Percentiles rank a stretch among this genome's conserved stretches.
phyloP scores from a whole-genome alignment of 1,140 invertebrate genomes.

The Penaeus indicus region DNA sequence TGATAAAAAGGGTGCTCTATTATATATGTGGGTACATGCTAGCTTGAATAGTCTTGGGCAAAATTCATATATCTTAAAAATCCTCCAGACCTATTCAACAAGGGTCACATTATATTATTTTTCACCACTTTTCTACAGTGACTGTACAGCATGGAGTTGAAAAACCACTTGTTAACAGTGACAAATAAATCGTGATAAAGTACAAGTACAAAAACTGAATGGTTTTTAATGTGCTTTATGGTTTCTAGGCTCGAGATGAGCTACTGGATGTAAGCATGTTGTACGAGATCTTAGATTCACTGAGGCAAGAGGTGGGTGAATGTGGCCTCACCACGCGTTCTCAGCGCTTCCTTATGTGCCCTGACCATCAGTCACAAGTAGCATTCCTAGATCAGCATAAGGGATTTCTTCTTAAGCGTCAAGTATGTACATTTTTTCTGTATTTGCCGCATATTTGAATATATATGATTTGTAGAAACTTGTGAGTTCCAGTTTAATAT shows the following conservation, averaged over 20 bases:
- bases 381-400: conserved; percentile 75
- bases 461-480: too few species aligned
- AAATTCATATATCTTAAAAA: too few species aligned
- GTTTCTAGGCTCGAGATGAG: conserved; percentile 64
- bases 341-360: conserved; percentile 76
- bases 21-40: too few species aligned
- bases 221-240: not conserved
- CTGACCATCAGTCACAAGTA: conserved; percentile 72
- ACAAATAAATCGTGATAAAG: too few species aligned
- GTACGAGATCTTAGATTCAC: conserved; percentile 70
- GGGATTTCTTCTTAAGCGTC: conserved; percentile 75
- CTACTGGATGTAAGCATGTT: conserved; percentile 68
- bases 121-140: too few species aligned
- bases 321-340: conserved; percentile 72
- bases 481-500: not conserved
- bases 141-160: too few species aligned
- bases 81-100: too few species aligned
- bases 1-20: too few species aligned
- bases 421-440: conserved; percentile 68
- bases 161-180: too few species aligned
- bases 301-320: conserved; percentile 71
- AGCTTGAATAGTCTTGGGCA: too few species aligned
- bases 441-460: not conserved
- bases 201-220: not conserved
- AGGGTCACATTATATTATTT: too few species aligned